Conservation (phyloP, 2,888 invertebrate genomes). For the Melanostoma mellinum region DNA sequence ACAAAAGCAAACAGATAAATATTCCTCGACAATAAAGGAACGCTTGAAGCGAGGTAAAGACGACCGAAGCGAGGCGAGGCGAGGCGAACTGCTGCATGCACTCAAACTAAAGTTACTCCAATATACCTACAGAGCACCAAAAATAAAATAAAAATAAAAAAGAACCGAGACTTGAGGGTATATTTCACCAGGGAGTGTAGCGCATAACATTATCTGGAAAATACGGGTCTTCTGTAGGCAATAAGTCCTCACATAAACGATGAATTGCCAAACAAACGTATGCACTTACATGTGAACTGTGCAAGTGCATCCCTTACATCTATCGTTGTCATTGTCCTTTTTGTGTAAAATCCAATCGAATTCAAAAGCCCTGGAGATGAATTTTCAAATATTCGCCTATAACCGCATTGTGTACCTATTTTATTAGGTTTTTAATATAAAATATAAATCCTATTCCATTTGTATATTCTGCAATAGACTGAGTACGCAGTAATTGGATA, state of each 20-base stretch:
- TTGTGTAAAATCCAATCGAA: slow-evolving; percentile 37
- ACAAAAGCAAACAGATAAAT: slow-evolving; percentile 45
- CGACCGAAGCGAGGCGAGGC: neutral
- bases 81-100: neutral
- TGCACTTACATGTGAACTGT: neutral
- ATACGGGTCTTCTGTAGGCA: slow-evolving; percentile 41
- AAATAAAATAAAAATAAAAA: slow-evolving; percentile 4
- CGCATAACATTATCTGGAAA: slow-evolving; percentile 45
- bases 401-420: slow-evolving; percentile 12
- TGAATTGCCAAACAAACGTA: slow-evolving; percentile 53
- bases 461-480: slow-evolving; percentile 25
- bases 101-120: slow-evolving; percentile 26
- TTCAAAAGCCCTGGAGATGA: slow-evolving; percentile 30
- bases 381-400: slow-evolving; percentile 5
- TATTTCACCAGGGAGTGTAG: slow-evolving; percentile 24
- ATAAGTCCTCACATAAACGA: slow-evolving; percentile 48
- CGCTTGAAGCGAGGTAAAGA: neutral
- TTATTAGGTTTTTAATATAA: slow-evolving; percentile 58
- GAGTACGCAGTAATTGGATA: slow-evolving; percentile 45
- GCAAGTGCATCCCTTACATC: slow-evolving; percentile 21
- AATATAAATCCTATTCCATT: neutral
- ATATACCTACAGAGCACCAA: neutral
- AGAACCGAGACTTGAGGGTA: slow-evolving; percentile 13
- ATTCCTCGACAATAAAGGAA: slow-evolving; percentile 7
- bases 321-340: slow-evolving; percentile 34